phyloP scores from a whole-genome alignment of 2,113 vertebrate species.

The Turdus rufiventris region DNA sequence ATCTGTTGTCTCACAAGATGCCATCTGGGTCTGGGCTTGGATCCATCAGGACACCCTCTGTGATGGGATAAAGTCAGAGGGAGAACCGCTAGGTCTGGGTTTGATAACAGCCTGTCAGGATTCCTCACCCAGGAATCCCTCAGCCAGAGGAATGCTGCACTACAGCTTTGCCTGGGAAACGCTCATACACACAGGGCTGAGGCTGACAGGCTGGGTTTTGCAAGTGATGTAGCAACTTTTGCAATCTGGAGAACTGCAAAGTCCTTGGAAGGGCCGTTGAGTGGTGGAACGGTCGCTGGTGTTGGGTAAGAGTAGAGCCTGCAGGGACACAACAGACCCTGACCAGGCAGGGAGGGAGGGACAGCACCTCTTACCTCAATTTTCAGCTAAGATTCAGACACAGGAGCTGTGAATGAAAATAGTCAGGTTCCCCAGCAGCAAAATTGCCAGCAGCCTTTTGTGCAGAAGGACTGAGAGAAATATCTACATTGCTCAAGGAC shows the following conservation, averaged over 20 bases:
- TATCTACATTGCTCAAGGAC: background rate
- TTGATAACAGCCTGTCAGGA: background rate
- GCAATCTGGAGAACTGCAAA: background rate
- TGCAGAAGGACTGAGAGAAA: background rate
- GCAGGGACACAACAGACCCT: background rate
- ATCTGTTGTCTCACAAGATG: conserved; percentile 38
- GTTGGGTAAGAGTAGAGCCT: background rate
- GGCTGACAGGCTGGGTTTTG: background rate
- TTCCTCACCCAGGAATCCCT: background rate
- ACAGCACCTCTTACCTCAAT: background rate
- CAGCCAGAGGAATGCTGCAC: background rate
- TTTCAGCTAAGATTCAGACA: background rate
- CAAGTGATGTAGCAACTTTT: background rate
- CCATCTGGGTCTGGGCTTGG: conserved; percentile 53
- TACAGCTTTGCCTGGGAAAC: background rate
- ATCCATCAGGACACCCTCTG: conserved; percentile 66
- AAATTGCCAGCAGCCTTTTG: background rate
- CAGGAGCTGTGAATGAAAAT: background rate
- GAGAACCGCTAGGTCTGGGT: rapidly evolving
- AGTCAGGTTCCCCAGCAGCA: background rate
- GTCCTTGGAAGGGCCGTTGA: background rate
- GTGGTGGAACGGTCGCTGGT: rapidly evolving
- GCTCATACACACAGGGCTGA: rapidly evolving
- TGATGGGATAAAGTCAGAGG: background rate
- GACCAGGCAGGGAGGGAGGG: background rate